A percentile compares a stretch with the other conserved stretches of the same genome.
Evolutionary conservation across 2,797 vertebrate species (phyloP).

Genomic region (Myotis vivesi): DNA sequence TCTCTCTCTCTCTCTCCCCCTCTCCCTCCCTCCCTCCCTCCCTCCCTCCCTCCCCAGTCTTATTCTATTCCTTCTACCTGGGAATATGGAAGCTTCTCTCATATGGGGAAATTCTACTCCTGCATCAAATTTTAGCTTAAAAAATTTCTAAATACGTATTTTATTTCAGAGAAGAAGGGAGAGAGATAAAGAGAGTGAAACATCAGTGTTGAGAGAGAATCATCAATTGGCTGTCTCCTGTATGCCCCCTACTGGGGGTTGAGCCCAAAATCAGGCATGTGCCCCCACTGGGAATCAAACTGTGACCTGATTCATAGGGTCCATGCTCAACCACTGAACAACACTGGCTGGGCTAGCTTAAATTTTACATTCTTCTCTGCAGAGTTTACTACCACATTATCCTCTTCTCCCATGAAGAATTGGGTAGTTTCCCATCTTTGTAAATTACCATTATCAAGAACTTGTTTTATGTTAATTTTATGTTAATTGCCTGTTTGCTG

Average conservation of each 20-base stretch:
- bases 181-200: no score
- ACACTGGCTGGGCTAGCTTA: neutral
- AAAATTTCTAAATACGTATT: neutral
- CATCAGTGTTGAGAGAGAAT: no score
- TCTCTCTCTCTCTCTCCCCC: no score
- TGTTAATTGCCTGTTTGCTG: neutral
- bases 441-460: neutral
- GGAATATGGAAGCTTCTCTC: neutral
- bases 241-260: no score
- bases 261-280: no score
- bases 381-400: neutral
- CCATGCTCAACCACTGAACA: no score
- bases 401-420: neutral
- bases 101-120: neutral
- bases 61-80: neutral
- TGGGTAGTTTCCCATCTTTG: neutral
- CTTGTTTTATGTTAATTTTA: neutral
- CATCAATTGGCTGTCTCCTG: no score
- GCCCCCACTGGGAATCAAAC: no score
- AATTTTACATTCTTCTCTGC: neutral
- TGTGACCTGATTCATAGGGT: no score
- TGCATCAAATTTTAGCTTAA: neutral
- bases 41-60: neutral
- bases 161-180: no score
- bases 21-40: no score